Percentiles rank a stretch among this genome's conserved stretches.
These are phyloP conservation scores for Margarornis squamiger DNA, from an alignment of 2,797 vertebrate species.

Conservation along the genomic window DNA sequence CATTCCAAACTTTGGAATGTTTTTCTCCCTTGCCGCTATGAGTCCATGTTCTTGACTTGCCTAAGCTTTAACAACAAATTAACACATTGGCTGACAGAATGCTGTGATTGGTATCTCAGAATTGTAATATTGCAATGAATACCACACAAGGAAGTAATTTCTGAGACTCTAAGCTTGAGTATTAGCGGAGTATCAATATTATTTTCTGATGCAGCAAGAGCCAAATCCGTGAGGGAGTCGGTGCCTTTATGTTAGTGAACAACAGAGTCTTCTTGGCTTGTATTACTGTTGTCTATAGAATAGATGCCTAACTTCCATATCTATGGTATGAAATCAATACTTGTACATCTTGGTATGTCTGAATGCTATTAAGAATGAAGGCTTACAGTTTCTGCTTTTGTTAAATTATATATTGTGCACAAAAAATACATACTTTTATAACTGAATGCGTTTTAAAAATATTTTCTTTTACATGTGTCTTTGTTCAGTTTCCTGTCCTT, in stretches of 20 bases:
- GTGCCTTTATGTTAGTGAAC: not conserved
- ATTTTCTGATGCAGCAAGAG: not conserved
- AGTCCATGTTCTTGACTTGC: not conserved
- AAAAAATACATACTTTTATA: conserved; percentile 56
- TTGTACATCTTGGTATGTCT: conserved; percentile 25
- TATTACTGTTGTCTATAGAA: conserved; percentile 11
- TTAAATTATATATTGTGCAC: conserved; percentile 49
- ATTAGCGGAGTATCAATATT: not conserved
- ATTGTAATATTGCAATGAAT: not conserved
- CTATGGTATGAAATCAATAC: conserved; percentile 13
- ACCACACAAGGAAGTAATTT: not conserved
- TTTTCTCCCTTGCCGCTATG: not conserved
- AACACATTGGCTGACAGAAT: not conserved
- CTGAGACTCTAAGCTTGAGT: not conserved
- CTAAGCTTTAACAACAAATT: not conserved
- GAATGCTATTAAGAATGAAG: conserved; percentile 46
- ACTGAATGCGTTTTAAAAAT: not conserved
- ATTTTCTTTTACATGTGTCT: not conserved
- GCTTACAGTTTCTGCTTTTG: conserved; percentile 60
- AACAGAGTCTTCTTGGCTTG: not conserved
- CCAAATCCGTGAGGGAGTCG: not conserved
- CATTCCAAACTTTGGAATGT: not conserved
- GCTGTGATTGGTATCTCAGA: not conserved
- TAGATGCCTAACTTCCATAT: not conserved
- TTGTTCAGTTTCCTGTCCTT: conserved; percentile 20